These are phyloP conservation scores for Acleris emargana DNA, from an alignment of 2,888 invertebrate genomes.

Conservation along the genomic window DNA sequence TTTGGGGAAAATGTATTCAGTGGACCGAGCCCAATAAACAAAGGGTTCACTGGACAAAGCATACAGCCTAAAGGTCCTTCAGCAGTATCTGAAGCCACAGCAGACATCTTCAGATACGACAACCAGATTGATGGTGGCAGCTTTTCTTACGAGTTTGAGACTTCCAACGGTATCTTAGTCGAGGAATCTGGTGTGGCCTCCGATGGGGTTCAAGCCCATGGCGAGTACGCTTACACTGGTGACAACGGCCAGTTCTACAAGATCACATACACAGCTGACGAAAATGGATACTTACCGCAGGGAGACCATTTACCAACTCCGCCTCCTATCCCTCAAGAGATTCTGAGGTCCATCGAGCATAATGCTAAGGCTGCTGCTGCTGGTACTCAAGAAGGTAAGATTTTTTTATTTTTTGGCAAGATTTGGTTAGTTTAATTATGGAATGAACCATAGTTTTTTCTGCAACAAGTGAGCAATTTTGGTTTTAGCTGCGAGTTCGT, in stretches of 20 bases:
- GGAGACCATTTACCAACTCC: slow-evolving; percentile 76
- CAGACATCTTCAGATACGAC: slow-evolving; percentile 68
- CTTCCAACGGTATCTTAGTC: slow-evolving; percentile 76
- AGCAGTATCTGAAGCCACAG: slow-evolving; percentile 65
- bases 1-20: background rate
- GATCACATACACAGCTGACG: slow-evolving; percentile 75
- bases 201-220: slow-evolving; percentile 74
- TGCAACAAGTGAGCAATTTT: too few species aligned
- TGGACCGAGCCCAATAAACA: slow-evolving; percentile 39
- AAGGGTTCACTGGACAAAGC: slow-evolving; percentile 43
- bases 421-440: too few species aligned
- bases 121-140: slow-evolving; percentile 72
- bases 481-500: too few species aligned
- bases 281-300: slow-evolving; percentile 72
- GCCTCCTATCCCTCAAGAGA: slow-evolving; percentile 75
- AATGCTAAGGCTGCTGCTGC: slow-evolving; percentile 74
- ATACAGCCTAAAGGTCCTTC: slow-evolving; percentile 65
- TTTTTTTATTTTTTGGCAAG: too few species aligned
- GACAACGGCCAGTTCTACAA: slow-evolving; percentile 73
- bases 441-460: too few species aligned
- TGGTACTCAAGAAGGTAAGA: slow-evolving; percentile 75
- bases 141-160: slow-evolving; percentile 72
- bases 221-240: slow-evolving; percentile 71
- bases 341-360: slow-evolving; percentile 70
- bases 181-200: slow-evolving; percentile 75